These are phyloP conservation scores for Clostera curtula DNA, from an alignment of 2,888 invertebrate species.

Conservation along the genomic window DNA sequence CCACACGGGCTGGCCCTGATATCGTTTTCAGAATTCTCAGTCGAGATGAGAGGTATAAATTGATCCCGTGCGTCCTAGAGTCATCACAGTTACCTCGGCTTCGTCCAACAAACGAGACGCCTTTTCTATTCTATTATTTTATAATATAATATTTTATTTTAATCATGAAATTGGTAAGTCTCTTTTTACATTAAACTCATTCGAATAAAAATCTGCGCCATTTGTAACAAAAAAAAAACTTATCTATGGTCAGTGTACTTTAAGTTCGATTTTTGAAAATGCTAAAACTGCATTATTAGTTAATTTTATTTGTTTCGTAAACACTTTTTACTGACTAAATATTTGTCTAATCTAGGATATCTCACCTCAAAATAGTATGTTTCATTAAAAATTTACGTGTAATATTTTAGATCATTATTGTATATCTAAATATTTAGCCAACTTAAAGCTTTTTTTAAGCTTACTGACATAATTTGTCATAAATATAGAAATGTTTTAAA, in stretches of 20 bases:
- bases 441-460: no score
- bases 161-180: constrained; percentile 69
- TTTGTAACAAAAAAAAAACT: background rate
- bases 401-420: no score
- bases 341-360: no score
- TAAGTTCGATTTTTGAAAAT: no score
- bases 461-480: no score
- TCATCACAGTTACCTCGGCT: constrained; percentile 52
- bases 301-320: no score
- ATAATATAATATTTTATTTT: constrained; percentile 20
- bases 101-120: constrained; percentile 37
- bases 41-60: constrained; percentile 51
- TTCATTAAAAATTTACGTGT: no score
- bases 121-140: constrained; percentile 27
- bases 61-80: constrained; percentile 30
- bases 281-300: no score
- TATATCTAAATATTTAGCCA: no score
- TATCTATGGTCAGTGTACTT: no score
- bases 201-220: background rate
- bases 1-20: constrained; percentile 48
- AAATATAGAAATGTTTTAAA: no score
- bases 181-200: background rate
- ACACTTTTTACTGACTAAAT: background rate
- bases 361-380: no score
- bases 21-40: constrained; percentile 54